Evolutionary conservation across 2,113 vertebrate species (phyloP), one percentile per base, ranked within the genome.

Genomic region (Suncus etruscus): DNA sequence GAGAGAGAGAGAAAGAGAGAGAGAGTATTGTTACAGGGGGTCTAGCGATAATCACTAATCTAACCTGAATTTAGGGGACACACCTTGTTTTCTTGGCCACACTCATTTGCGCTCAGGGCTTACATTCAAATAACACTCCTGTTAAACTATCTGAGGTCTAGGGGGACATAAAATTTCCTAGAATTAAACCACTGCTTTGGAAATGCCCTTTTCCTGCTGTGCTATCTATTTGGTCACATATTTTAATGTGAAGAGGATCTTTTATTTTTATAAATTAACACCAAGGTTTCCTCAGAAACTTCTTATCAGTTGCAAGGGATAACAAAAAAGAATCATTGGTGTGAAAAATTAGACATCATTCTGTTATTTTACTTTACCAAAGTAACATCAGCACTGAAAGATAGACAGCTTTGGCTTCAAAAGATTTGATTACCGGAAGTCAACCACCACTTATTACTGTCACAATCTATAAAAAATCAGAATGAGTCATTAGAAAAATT

Each of bases 301-400:
- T 10, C 20, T 86, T 32, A 22, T 84, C 70, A 24, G 22, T 68
- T 83, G 7, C 54, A 77, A 79, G 5, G 31, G 45, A 77, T 22
- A 90, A 72, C 11, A 76, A 61, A 87, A 39, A 89, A 69, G 45
- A 83, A 14, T 89, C 24, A 77, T 54, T 83, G n/a, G 11, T 51
- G 4, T 87, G 15, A 47, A 65, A 77, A 89, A 89, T 65, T 7
- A 11, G 22, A 39, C 61, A 31, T 66, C 14, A 47, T 11, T 3
- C 61, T 68, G 18, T 58, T 68, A 27, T 45, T 83, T 90, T 90
- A 83, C 51, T 87, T 95, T 95, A 83, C 11, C 81, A 91, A 89
- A 68, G 89, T 76, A 91, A 11, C 4, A 29, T 50, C 24, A 81
- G 48, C 22, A 29, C 1, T 81, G 14, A 83, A 27, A 15, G 54